Percentiles rank a stretch among this genome's conserved stretches.
These are phyloP conservation scores for Oenanthe melanoleuca DNA, from an alignment of 2,113 vertebrate species.

Conservation along the genomic window DNA sequence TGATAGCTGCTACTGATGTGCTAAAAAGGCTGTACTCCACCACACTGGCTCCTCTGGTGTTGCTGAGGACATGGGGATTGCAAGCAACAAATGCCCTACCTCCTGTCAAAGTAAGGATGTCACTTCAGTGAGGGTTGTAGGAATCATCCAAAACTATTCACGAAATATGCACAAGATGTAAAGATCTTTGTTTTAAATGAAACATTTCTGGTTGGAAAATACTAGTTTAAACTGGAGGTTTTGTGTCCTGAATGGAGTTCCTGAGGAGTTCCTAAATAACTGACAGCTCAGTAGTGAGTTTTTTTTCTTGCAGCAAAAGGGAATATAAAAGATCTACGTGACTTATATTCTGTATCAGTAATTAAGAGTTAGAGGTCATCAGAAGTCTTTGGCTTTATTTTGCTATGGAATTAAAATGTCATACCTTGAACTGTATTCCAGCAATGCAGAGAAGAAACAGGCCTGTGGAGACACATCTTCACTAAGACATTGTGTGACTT, in stretches of 20 bases:
- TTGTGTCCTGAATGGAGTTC: not conserved
- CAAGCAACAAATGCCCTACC: slow-evolving; percentile 91
- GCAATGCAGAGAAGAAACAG: not conserved
- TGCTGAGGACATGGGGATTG: slow-evolving; percentile 90
- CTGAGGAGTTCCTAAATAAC: not conserved
- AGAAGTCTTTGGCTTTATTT: not conserved
- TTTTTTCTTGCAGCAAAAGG: not conserved
- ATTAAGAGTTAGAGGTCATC: not conserved
- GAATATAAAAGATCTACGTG: not conserved
- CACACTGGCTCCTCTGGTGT: slow-evolving; percentile 80
- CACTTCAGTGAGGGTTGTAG: not conserved
- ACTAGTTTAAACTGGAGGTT: not conserved
- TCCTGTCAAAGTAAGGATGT: slow-evolving; percentile 84
- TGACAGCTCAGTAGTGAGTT: not conserved
- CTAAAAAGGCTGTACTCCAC: slow-evolving; percentile 94
- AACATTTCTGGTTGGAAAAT: not conserved
- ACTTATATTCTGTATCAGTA: not conserved
- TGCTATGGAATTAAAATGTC: not conserved
- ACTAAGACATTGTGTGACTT: not conserved
- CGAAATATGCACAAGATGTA: not conserved
- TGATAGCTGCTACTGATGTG: slow-evolving; percentile 88
- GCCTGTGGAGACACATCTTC: not conserved
- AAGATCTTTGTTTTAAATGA: not conserved
- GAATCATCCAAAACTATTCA: not conserved
- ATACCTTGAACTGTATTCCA: not conserved